phyloP scores from a whole-genome alignment of 1,140 invertebrate species.

The Idris sp. region DNA sequence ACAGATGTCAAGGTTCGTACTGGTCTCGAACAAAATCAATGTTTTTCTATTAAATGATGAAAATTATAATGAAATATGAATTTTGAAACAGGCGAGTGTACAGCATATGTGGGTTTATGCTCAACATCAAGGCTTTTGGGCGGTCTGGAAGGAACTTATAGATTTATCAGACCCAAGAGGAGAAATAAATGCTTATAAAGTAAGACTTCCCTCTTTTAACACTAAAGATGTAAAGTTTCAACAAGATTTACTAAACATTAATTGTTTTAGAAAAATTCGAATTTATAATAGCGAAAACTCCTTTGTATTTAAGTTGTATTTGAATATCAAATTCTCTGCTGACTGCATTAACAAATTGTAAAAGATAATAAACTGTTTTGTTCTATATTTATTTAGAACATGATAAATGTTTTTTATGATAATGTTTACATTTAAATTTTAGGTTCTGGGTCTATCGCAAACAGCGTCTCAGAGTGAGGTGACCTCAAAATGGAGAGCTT shows the following conservation, averaged over 20 bases:
- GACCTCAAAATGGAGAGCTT: slow-evolving; percentile 85
- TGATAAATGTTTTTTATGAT: too few relatives aligned
- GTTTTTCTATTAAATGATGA: too few relatives aligned
- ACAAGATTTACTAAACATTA: too few relatives aligned
- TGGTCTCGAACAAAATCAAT: too few relatives aligned
- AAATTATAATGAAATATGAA: too few relatives aligned
- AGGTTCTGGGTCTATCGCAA: slow-evolving; percentile 87
- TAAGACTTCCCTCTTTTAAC: slow-evolving; percentile 70
- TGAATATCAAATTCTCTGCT: too few relatives aligned
- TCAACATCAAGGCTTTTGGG: slow-evolving; percentile 87
- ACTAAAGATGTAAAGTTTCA: too few relatives aligned
- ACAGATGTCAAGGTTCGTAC: slow-evolving; percentile 78
- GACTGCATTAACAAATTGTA: too few relatives aligned
- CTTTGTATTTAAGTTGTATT: neutral
- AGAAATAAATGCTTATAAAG: slow-evolving; percentile 93
- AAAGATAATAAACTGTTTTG: too few relatives aligned
- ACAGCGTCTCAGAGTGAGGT: slow-evolving; percentile 91
- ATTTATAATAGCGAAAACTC: too few relatives aligned
- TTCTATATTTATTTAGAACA: too few relatives aligned
- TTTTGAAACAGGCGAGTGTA: slow-evolving; percentile 77
- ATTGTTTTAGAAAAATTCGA: too few relatives aligned
- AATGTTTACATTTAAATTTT: slow-evolving; percentile 21
- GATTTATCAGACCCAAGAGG: slow-evolving; percentile 92
- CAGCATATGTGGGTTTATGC: slow-evolving; percentile 86
- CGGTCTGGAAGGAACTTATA: slow-evolving; percentile 91